Evolutionary conservation across 1,140 invertebrate species (phyloP).

Genomic region (Drosophila albomicans): DNA sequence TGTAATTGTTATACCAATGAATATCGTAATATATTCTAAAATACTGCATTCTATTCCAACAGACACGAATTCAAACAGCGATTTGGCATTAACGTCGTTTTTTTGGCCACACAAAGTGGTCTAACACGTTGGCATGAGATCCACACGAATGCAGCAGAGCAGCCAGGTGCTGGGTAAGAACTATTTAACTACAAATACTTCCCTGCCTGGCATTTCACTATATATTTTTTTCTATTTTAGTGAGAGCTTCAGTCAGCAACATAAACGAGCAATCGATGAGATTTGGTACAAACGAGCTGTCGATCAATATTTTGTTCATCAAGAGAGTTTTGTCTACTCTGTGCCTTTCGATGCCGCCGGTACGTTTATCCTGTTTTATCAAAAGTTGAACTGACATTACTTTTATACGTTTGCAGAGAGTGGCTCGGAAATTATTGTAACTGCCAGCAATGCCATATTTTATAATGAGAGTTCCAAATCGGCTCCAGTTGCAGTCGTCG

Average conservation of each 20-base stretch:
- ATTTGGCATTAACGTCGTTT: slow-evolving; percentile 93
- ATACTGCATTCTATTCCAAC: slow-evolving; percentile 69
- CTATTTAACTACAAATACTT: not conserved
- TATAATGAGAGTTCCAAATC: slow-evolving; percentile 87
- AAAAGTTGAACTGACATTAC: not conserved
- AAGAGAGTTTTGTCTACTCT: slow-evolving; percentile 94
- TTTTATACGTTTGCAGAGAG: slow-evolving; percentile 83
- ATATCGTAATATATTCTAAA: slow-evolving; percentile 48
- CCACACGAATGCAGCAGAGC: slow-evolving; percentile 81
- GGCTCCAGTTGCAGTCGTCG: slow-evolving; percentile 96
- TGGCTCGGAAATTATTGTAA: slow-evolving; percentile 90
- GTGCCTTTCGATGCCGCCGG: slow-evolving; percentile 89
- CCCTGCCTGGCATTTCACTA: not conserved
- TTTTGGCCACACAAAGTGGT: slow-evolving; percentile 95
- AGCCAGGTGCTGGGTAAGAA: slow-evolving; percentile 72
- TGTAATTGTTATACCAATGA: not conserved
- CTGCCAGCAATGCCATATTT: slow-evolving; percentile 95
- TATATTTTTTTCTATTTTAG: slow-evolving; percentile 59
- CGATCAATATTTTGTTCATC: slow-evolving; percentile 93
- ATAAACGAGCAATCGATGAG: slow-evolving; percentile 94
- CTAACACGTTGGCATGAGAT: slow-evolving; percentile 95
- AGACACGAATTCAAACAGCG: slow-evolving; percentile 93
- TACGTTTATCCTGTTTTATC: slow-evolving; percentile 20
- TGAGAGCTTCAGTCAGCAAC: slow-evolving; percentile 86
- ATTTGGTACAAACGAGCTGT: slow-evolving; percentile 97